Conservation (phyloP, 2,113 vertebrate species). For the Kryptolebias marmoratus region DNA sequence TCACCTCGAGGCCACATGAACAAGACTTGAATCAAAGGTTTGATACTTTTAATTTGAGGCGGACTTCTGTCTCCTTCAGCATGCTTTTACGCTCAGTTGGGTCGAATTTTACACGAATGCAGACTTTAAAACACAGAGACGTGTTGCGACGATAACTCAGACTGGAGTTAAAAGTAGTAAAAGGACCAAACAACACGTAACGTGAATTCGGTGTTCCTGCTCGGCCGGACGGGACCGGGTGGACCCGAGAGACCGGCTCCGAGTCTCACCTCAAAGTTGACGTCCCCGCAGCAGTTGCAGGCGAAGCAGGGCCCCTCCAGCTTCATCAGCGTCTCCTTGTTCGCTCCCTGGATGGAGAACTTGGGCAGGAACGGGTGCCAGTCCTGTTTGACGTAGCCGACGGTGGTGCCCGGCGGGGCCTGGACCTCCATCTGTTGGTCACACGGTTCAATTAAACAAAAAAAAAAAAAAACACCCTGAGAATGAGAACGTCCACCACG, state of each 20-base stretch:
- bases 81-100: too few species aligned
- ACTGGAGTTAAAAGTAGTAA: too few species aligned
- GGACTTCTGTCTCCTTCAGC: too few species aligned
- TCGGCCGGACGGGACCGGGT: background rate
- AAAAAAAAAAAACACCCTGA: background rate
- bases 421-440: slow-evolving; percentile 87
- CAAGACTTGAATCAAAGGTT: too few species aligned
- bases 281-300: slow-evolving; percentile 88
- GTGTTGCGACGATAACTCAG: too few species aligned
- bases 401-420: slow-evolving; percentile 86
- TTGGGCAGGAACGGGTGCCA: slow-evolving; percentile 88
- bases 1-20: too few species aligned
- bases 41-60: too few species aligned
- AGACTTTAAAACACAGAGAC: too few species aligned
- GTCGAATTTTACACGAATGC: too few species aligned
- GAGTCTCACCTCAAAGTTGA: slow-evolving; percentile 87
- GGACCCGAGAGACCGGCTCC: background rate
- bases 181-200: too few species aligned
- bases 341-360: slow-evolving; percentile 86
- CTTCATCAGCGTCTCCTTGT: slow-evolving; percentile 82
- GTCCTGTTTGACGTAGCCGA: slow-evolving; percentile 87
- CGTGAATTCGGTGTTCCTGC: too few species aligned
- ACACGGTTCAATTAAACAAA: background rate
- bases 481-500: background rate
- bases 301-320: slow-evolving; percentile 88